A percentile compares a stretch with the other conserved stretches of the same genome.
Conservation (phyloP, 1,140 invertebrate species). For the Pemphigus obesinymphae region DNA sequence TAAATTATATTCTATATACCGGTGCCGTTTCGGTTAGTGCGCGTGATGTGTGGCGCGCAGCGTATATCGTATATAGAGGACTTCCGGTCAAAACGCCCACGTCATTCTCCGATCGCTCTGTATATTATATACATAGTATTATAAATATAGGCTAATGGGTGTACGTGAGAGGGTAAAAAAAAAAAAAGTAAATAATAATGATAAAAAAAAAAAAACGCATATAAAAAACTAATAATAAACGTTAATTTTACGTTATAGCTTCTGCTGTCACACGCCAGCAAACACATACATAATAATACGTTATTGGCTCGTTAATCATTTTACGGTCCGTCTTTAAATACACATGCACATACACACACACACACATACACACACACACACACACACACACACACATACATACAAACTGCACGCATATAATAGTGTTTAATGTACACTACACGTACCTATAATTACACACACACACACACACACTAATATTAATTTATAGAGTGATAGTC, state of each 20-base stretch:
- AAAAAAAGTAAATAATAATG: not conserved
- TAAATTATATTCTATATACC: not conserved
- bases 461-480: too few relatives aligned
- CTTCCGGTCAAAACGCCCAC: slow-evolving; percentile 25
- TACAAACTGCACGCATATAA: too few relatives aligned
- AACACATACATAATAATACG: not conserved
- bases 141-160: slow-evolving; percentile 1
- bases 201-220: not conserved
- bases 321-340: not conserved
- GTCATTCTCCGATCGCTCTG: slow-evolving; percentile 15
- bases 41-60: not conserved
- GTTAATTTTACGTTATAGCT: slow-evolving; percentile 20
- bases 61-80: not conserved
- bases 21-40: not conserved
- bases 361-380: not conserved
- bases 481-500: too few relatives aligned
- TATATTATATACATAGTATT: too few relatives aligned
- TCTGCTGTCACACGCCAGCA: not conserved
- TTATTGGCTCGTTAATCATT: slow-evolving; percentile 25
- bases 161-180: not conserved
- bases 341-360: not conserved
- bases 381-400: not conserved
- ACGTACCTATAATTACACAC: too few relatives aligned
- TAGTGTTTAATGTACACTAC: too few relatives aligned
- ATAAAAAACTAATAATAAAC: slow-evolving; percentile 20